These are phyloP conservation scores for Hanleya hanleyi DNA, from an alignment of 2,888 invertebrate species.

Conservation along the genomic window DNA sequence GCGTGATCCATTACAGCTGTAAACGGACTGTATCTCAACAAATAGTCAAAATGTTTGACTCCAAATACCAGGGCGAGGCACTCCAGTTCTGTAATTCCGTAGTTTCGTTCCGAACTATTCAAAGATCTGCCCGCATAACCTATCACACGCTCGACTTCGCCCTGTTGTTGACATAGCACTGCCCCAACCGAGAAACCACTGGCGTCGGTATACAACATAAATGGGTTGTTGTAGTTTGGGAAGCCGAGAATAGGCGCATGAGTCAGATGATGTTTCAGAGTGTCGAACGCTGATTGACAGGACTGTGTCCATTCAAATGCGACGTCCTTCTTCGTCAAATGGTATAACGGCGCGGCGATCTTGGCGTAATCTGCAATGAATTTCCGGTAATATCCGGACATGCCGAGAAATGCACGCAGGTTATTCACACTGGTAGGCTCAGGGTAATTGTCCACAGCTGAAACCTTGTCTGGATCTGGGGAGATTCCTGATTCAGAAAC, in stretches of 20 bases:
- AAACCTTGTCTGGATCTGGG: background rate
- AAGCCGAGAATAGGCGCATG: background rate
- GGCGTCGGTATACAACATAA: background rate
- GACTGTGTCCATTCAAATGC: background rate
- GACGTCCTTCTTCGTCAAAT: background rate
- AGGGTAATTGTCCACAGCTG: background rate
- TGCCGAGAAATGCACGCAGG: background rate
- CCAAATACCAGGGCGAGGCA: background rate
- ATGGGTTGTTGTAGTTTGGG: background rate
- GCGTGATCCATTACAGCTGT: background rate
- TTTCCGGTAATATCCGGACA: background rate
- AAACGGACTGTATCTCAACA: background rate
- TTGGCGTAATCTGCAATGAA: background rate
- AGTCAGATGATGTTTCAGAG: background rate
- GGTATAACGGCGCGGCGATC: background rate
- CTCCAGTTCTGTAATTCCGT: background rate
- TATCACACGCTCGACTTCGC: background rate
- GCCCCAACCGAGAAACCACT: background rate
- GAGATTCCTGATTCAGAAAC: no score
- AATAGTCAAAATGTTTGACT: background rate
- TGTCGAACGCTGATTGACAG: background rate
- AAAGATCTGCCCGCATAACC: background rate
- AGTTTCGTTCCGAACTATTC: background rate
- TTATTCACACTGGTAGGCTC: background rate
- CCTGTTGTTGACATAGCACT: background rate